Conservation (phyloP, 1,140 invertebrate species). For the Brachionus plicatilis region DNA sequence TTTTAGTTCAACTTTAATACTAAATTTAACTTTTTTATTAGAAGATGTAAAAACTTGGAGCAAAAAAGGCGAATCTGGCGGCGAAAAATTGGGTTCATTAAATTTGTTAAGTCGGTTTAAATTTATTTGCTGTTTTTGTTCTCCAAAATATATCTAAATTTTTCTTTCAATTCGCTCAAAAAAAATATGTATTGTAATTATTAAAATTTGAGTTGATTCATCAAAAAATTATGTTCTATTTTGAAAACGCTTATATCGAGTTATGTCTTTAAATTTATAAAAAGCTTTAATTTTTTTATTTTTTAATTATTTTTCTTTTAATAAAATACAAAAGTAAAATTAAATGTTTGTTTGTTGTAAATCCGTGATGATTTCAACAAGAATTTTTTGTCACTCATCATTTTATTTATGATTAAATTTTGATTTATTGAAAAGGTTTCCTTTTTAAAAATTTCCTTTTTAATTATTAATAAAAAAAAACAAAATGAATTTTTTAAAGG, state of each 20-base stretch:
- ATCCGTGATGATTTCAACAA: too few species aligned
- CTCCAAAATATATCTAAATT: conserved; percentile 26
- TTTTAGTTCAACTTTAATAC: not conserved
- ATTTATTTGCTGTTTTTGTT: conserved; percentile 36
- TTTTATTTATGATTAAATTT: too few species aligned
- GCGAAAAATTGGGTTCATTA: not conserved
- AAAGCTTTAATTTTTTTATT: not conserved
- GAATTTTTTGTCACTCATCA: too few species aligned
- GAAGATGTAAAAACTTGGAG: conserved; percentile 7
- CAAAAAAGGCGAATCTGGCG: not conserved
- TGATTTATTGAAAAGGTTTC: too few species aligned
- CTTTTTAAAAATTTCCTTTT: too few species aligned
- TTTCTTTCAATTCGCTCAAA: not conserved
- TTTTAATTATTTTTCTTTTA: not conserved
- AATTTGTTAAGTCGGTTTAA: conserved; percentile 13
- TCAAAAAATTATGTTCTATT: too few species aligned
- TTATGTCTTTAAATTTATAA: not conserved
- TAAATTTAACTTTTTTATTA: not conserved
- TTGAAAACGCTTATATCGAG: not conserved
- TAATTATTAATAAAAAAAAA: too few species aligned
- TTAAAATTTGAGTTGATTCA: not conserved
- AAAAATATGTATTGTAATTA: not conserved
- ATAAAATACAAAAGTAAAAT: too few species aligned
- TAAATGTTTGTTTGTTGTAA: too few species aligned
- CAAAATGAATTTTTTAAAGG: too few species aligned